Evolutionary conservation across 35 echinoderm and acorn worm genomes (phyloP), one percentile per base, ranked within the genome.

Genomic region (Lytechinus variegatus): DNA sequence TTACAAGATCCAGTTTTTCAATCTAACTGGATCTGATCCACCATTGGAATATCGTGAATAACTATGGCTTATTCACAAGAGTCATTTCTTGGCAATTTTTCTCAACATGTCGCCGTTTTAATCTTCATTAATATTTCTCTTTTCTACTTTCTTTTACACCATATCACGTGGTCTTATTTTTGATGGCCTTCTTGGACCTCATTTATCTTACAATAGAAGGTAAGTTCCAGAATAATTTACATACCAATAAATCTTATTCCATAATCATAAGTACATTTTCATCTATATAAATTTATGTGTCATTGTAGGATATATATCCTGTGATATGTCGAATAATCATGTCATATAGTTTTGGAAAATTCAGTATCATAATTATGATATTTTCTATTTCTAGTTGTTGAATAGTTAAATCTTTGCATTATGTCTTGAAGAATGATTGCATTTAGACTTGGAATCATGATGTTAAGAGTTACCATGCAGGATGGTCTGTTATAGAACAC

Each of bases 401-500:
- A 79, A n/a, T 24, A n/a, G 66, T 79, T 24, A 14, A n/a, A 19
- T 79, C 66, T 19, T n/a, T 79, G 66, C 66, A 79, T 79, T 79
- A 79, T 79, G 66, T 79, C 66, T n/a, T 79, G 66, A 79, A 58
- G 66, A 79, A 79, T 79, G 66, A 79, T 24, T 79, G 66, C 66
- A 79, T 79, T 79, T 79, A 79, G 66, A 79, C 66, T 19, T 79
- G 19, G 66, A 79, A 79, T 79, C 66, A 24, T 79, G 66, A 79
- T 16, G 66, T 79, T 24, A 24, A 79, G 66, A 79, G 66, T 27
- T 27, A 79, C 19, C 66, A n/a, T 79, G 66, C 66, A 79, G 66
- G 66, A 79, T 79, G 66, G 66, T 19, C 3, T 24, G 14, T 79
- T 79, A 21, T 24, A 79, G 66, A 19, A 79, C 19, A 79, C 66